phyloP scores from a whole-genome alignment of 2,888 invertebrate species.

The Crossocerus cetratus region DNA sequence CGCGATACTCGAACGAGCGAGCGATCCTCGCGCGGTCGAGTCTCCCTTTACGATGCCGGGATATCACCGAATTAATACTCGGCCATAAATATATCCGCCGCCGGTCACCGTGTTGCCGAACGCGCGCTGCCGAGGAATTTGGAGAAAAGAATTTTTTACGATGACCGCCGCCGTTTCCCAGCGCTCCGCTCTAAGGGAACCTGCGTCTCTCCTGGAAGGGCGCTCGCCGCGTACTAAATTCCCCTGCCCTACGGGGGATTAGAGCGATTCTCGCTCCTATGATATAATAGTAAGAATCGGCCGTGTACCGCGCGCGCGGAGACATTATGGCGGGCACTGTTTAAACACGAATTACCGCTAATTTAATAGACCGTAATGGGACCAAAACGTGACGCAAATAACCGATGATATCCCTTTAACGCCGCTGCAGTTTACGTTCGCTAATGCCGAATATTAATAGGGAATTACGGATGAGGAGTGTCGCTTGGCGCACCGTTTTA shows the following conservation, averaged over 20 bases:
- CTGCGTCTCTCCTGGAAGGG: not conserved
- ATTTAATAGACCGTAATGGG: conserved; percentile 53
- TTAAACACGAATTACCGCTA: conserved; percentile 50
- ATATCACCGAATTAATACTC: not conserved
- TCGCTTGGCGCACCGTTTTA: not conserved
- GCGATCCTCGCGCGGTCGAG: not conserved
- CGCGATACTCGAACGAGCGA: conserved; percentile 12
- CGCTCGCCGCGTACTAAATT: not conserved
- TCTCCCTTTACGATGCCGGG: not conserved
- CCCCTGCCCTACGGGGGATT: not conserved
- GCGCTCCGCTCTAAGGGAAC: too few relatives aligned
- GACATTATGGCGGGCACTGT: conserved; percentile 40
- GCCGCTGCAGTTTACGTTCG: conserved; percentile 33
- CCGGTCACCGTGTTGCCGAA: not conserved
- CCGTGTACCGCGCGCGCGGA: conserved; percentile 12
- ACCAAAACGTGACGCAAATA: conserved; percentile 52
- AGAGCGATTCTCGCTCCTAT: not conserved
- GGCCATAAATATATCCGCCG: not conserved
- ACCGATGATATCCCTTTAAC: conserved; percentile 52
- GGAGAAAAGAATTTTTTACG: not conserved
- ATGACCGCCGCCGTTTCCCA: not conserved
- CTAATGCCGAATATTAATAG: conserved; percentile 38
- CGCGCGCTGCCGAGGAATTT: not conserved
- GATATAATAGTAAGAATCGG: conserved; percentile 3
- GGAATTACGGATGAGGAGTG: conserved; percentile 12